A percentile compares a stretch with the other conserved stretches of the same genome.
phyloP scores from a whole-genome alignment of 2,888 invertebrate species.

The Brenthis daphne region DNA sequence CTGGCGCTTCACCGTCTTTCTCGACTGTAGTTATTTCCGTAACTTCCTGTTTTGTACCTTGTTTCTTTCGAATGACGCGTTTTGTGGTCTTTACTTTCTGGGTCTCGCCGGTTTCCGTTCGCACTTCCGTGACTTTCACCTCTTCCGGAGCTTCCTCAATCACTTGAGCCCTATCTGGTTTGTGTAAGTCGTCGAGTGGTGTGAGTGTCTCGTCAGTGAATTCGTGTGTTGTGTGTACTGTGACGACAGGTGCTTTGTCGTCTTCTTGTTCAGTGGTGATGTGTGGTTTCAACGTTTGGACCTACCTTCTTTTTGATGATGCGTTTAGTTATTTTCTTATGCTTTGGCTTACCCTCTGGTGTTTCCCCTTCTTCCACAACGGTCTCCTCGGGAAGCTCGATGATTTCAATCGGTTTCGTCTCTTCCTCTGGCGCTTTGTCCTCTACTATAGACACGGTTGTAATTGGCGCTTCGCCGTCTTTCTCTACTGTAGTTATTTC shows the following conservation, averaged over 20 bases:
- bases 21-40: conserved; percentile 49
- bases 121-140: conserved; percentile 30
- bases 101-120: conserved; percentile 32
- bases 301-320: conserved; percentile 55
- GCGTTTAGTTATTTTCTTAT: conserved; percentile 38
- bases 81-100: conserved; percentile 28
- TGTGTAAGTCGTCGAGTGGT: conserved; percentile 39
- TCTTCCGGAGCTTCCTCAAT: conserved; percentile 32
- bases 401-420: conserved; percentile 37
- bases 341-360: conserved; percentile 52
- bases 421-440: conserved; percentile 38
- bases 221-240: conserved; percentile 38
- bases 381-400: conserved; percentile 51
- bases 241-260: conserved; percentile 55
- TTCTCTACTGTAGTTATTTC: conserved; percentile 48
- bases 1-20: conserved; percentile 57
- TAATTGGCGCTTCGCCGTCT: conserved; percentile 10
- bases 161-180: conserved; percentile 31
- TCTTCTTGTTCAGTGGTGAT: conserved; percentile 49
- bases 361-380: conserved; percentile 38
- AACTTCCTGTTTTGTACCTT: conserved; percentile 46
- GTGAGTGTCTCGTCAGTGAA: conserved; percentile 38
- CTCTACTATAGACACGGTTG: conserved; percentile 38
- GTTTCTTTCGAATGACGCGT: conserved; percentile 13
- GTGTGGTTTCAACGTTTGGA: conserved; percentile 43